These are phyloP conservation scores for Diceros bicornis DNA, from an alignment of 2,797 vertebrate genomes.

Conservation along the genomic window DNA sequence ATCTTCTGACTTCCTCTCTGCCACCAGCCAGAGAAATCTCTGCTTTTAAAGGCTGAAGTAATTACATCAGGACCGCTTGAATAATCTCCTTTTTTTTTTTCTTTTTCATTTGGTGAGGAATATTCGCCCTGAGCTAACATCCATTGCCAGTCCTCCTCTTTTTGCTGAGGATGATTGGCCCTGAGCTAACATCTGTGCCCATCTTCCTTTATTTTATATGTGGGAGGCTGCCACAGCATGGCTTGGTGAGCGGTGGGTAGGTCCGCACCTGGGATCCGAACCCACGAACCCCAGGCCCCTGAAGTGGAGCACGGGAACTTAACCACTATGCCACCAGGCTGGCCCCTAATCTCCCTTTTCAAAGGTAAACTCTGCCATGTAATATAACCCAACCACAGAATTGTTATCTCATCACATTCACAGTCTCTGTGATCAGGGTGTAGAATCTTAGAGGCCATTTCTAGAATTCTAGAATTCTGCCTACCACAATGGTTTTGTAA, in stretches of 20 bases:
- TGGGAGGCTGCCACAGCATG: too few species aligned
- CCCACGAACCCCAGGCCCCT: too few species aligned
- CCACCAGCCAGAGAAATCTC: neutral
- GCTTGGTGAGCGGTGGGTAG: too few species aligned
- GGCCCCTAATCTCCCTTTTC: neutral
- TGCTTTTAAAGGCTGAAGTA: neutral
- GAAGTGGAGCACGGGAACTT: too few species aligned
- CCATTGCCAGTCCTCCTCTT: too few species aligned
- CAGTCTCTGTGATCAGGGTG: neutral
- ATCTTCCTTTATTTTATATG: too few species aligned
- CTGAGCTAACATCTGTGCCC: too few species aligned
- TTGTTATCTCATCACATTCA: neutral
- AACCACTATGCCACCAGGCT: too few species aligned
- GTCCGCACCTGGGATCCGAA: too few species aligned
- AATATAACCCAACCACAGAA: neutral
- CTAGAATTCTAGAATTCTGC: slow-evolving; percentile 3
- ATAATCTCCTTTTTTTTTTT: neutral
- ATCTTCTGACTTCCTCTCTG: neutral
- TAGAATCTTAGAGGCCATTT: neutral
- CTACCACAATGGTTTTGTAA: neutral
- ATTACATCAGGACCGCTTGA: neutral
- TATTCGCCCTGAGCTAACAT: too few species aligned
- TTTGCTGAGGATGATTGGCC: too few species aligned
- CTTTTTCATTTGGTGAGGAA: too few species aligned
- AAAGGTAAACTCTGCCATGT: neutral